Conservation (phyloP, 1,140 invertebrate species). For the Trichonephila clavipes region DNA sequence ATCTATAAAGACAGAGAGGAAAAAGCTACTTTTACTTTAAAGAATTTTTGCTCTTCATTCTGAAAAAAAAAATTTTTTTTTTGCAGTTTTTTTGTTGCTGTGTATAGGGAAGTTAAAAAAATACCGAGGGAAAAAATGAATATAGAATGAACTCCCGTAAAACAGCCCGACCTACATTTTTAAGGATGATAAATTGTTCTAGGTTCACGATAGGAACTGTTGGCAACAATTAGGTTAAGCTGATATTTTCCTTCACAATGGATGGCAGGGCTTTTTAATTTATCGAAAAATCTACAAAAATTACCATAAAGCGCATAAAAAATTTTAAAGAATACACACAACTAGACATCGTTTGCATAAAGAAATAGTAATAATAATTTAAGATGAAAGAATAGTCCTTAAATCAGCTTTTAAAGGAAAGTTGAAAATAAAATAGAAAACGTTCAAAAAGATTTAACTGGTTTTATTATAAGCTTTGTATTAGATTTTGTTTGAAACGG, state of each 20-base stretch:
- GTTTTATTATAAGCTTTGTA: too few relatives aligned
- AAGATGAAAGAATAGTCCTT: too few relatives aligned
- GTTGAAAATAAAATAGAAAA: too few relatives aligned
- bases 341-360: too few relatives aligned
- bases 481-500: too few relatives aligned
- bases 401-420: too few relatives aligned
- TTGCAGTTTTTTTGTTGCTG: background rate
- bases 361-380: too few relatives aligned
- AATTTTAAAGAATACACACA: too few relatives aligned
- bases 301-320: too few relatives aligned
- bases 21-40: background rate
- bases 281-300: too few relatives aligned
- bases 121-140: background rate
- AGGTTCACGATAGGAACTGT: background rate
- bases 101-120: background rate
- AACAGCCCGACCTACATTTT: slow-evolving; percentile 51
- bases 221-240: background rate
- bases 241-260: background rate
- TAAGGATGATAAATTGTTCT: background rate
- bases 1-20: background rate
- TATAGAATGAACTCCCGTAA: background rate
- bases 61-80: background rate
- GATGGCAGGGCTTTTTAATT: background rate
- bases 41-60: background rate
- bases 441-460: too few relatives aligned